Base-by-base conservation (phyloP, 2,797 vertebrate genomes). In the Mormyrus proboscirostris region DNA sequence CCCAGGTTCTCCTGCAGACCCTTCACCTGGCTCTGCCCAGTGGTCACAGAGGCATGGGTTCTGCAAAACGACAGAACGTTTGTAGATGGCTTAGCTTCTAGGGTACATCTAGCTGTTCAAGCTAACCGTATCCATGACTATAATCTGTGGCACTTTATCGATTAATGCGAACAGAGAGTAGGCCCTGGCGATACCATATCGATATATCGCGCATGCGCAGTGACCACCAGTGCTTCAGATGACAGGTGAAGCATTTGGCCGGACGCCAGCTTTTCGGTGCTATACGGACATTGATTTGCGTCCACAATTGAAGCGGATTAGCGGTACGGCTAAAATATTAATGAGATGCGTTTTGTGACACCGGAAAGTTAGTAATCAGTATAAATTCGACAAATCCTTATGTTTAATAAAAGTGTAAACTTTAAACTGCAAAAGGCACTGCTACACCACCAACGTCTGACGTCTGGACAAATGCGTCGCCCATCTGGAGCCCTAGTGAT, bases 1-100 rank as follows among this genome's bases (percentile, higher is more conserved):
- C 90, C 94, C 55, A 97, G 85, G 92, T 93, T 97, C 76, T 98
- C 97, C 89, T 96, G 97, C 86, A 97, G 91, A 92, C 88, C 96
- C 91, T 98, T 97, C 49, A 97, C 93, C 92, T 98, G 97, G 89
- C 94, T 97, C 91, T 97, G 97, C 89, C 94, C 96, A 73, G 96
- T 95, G 79, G 95, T 96, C 90, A 96, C 91, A 19, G 96, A 95
- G 33, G 96, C 97, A 90, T 95, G 97, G 89, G 95, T 93, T 93
- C 97, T 97, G 91, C 47, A 89, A 44, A 47, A 50, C 10, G 44
- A 25, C 3, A 84, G 10, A 51, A 53, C 10, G 49, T 51, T 85
- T 51, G 49, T 19, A 86, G 12, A 86, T 0, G 7, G 22, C 10
- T 25, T 25, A 53, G 14, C 14, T 16, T 29, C 22, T 14, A 25